Evolutionary conservation across 2,113 vertebrate genomes (phyloP).

Genomic region (Etheostoma cragini): DNA sequence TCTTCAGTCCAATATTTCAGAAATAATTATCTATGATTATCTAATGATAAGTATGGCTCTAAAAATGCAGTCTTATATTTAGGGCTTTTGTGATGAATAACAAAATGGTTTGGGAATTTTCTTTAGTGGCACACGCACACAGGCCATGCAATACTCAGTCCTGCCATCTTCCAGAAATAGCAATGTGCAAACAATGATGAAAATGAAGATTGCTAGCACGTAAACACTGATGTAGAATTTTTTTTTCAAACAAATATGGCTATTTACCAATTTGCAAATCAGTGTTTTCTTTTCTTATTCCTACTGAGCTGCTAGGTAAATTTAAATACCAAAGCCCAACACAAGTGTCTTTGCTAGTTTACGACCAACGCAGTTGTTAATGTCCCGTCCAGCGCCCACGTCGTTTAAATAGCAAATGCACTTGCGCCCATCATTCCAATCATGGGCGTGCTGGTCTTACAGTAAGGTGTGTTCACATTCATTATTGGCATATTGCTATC

Average conservation of each 20-base stretch:
- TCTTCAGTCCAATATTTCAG: background rate
- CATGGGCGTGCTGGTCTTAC: too few species aligned
- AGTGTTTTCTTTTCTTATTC: background rate
- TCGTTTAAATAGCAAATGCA: too few species aligned
- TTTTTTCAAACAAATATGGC: too few species aligned
- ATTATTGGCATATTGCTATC: too few species aligned
- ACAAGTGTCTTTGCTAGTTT: too few species aligned
- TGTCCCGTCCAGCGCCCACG: too few species aligned
- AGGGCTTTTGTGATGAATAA: background rate
- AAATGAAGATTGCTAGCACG: background rate
- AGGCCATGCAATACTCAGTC: background rate
- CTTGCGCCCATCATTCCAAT: too few species aligned
- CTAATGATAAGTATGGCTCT: background rate
- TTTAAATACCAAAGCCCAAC: background rate
- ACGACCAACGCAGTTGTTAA: too few species aligned
- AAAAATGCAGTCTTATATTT: background rate
- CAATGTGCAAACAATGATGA: background rate
- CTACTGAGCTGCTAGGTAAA: background rate
- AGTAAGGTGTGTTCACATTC: too few species aligned
- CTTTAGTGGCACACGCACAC: background rate
- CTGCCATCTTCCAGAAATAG: background rate
- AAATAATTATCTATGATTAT: background rate
- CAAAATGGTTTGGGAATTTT: background rate
- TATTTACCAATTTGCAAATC: background rate
- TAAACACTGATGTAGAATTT: background rate